Conservation (phyloP, 53 echinoderm and acorn worm genomes). For the Apostichopus leukothele region DNA sequence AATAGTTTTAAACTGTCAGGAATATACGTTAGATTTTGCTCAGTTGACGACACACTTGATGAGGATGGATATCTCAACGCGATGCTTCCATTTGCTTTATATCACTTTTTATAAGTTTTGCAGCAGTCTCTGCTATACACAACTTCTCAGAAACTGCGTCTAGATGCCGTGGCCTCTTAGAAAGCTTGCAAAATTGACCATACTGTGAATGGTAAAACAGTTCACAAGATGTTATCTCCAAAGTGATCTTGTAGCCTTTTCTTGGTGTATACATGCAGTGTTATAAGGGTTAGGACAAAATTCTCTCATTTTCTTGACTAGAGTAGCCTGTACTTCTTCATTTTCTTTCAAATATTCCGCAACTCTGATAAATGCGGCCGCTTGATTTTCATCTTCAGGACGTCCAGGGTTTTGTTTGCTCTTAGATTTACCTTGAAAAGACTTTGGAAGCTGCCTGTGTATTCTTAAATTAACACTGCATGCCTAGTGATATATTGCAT, state of each 20-base stretch:
- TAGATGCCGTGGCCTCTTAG: too few species aligned
- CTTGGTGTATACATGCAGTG: not conserved
- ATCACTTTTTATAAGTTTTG: too few species aligned
- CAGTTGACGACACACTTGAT: slow-evolving; percentile 16
- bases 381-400: not conserved
- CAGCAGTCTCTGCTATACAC: too few species aligned
- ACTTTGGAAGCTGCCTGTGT: not conserved
- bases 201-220: too few species aligned
- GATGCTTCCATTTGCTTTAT: too few species aligned
- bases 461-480: slow-evolving; percentile 2
- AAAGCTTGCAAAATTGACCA: too few species aligned
- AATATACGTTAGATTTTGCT: slow-evolving; percentile 27
- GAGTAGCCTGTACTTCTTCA: not conserved
- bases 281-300: slow-evolving; percentile 5
- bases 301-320: slow-evolving; percentile 3
- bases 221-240: not conserved
- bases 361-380: not conserved
- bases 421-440: too few species aligned
- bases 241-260: slow-evolving; percentile 1
- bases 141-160: too few species aligned
- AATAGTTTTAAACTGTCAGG: slow-evolving; percentile 35
- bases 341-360: slow-evolving; percentile 26
- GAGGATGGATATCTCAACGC: too few species aligned
- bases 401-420: not conserved
- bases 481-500: slow-evolving; percentile 4